Evolutionary conservation across 1,140 invertebrate species (phyloP), one percentile per base, ranked within the genome.

Genomic region (Papilio dardanus): DNA sequence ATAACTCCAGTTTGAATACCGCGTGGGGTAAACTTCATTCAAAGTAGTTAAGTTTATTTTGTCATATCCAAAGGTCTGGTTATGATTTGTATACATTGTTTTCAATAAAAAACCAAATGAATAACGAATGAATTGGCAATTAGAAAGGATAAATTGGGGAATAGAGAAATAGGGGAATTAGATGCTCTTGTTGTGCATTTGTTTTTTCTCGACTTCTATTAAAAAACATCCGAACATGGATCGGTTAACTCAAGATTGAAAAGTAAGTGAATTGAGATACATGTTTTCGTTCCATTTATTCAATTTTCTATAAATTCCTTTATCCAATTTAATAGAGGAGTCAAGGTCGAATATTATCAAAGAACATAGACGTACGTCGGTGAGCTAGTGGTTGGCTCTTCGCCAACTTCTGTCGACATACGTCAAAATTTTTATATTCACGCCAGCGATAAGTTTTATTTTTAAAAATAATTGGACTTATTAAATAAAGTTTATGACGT

Each of bases 391-490:
- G 37, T 50, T 71, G 68, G 68, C 46, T 50, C 6, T 4, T 10
- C 40, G 40, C 68, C 68, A 71, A 71, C 12, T 30, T 30, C 68
- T 71, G 68, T 71, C 68, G 28, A 71, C 68, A 71, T 71, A 50
- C 68, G 68, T 71, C 68, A 71, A 71, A 62, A 46, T 33, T 71
- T 71, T 71, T 71, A 71, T 71, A 30, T 71, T 28, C 21, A 42
- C 37, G 68, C 42, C 68, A 71, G 24, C 68, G 40, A 46, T n/a
- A 30, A 24, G 6, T 42, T 71, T 71, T 50, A 71, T 71, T 71
- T 71, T 71, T 46, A 30, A 30, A 30, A 46, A 42, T 71, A 71
- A 71, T 71, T 71, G 40, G 68, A 46, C 68, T 46, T 12, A 46
- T 71, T 71, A 42, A 50, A 71, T 71, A 30, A 30, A 71, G 21